Evolutionary conservation across 2,113 vertebrate genomes (phyloP), one percentile per base, ranked within the genome.

Genomic region (Nothoprocta pentlandii): DNA sequence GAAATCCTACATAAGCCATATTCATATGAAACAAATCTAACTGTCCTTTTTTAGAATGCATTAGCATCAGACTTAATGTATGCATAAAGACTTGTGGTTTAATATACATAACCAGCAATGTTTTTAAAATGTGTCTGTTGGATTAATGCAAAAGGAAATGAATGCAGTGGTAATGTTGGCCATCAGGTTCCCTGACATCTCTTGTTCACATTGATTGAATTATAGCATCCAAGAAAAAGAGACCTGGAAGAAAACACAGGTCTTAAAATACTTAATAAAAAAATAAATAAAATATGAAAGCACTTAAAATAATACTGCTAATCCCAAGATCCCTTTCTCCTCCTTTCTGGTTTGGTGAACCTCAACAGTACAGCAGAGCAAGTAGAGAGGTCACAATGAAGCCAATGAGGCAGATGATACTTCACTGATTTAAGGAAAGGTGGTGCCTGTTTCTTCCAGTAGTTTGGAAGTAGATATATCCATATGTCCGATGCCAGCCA

Each of bases 381-480:
- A 69, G 12, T 9, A 15, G 54, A 30, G 23, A 30, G 54, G 15
- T 56, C 12, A 13, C 26, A 56, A 56, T 3, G 9, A 30, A 32
- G 32, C 6, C n/a, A 19, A 71, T 5, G 0, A 6, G 10, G n/a
- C 17, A 70, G n/a, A 54, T 3, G n/a, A 54, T 3, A 12, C 3
- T 51, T 44, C 16, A 28, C 41, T 51, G 32, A 21, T 49, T 67
- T 61, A 64, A 70, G 30, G 51, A 80, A 75, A 63, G 5, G 5
- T 2, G 83, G 21, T 6, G 22, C 7, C 14, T 71, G 42, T 75
- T 28, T 41, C 58, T 79, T 75, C 46, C 66, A 84, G 44, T 25
- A 66, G 14, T 62, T 74, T 80, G 16, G 56, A 75, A 77, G 69
- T 2, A 0, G 7, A 16, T 79, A 76, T 62, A 76, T 51, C 34